A percentile compares a stretch with the other conserved stretches of the same genome.
phyloP scores from a whole-genome alignment of 2,888 invertebrate species.

The Nipponacmea schrenckii region DNA sequence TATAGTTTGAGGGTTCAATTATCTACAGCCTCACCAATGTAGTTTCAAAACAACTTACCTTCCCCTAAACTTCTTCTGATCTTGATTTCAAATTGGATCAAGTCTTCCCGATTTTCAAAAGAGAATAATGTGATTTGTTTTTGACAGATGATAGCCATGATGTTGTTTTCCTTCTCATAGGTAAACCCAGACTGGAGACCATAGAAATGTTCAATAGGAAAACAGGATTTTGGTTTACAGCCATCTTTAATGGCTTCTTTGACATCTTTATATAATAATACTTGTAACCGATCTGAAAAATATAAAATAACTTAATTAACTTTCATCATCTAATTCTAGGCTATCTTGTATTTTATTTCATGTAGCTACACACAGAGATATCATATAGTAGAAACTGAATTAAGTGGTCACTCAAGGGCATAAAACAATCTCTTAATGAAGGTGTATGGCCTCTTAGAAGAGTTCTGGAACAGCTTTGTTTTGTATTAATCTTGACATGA shows the following conservation, averaged over 20 bases:
- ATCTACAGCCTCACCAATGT: no score
- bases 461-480: no score
- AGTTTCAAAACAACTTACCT: slow-evolving; percentile 65
- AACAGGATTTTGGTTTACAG: slow-evolving; percentile 86
- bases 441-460: no score
- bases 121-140: slow-evolving; percentile 87
- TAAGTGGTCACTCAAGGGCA: no score
- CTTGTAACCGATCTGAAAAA: slow-evolving; percentile 86
- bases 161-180: slow-evolving; percentile 89
- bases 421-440: no score
- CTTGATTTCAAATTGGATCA: slow-evolving; percentile 91
- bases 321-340: no score
- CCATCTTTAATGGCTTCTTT: slow-evolving; percentile 84
- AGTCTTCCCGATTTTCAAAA: slow-evolving; percentile 85
- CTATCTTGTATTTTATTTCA: no score
- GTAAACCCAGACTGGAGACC: slow-evolving; percentile 89
- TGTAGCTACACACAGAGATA: no score
- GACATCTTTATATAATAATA: slow-evolving; percentile 88
- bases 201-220: slow-evolving; percentile 87
- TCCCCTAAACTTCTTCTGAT: slow-evolving; percentile 86
- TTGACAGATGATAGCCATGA: slow-evolving; percentile 88
- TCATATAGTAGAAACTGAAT: no score
- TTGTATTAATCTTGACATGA: no score
- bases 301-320: not conserved
- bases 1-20: no score